A percentile compares a stretch with the other conserved stretches of the same genome.
These are phyloP conservation scores for Diarsia brunnea DNA, from an alignment of 2,888 invertebrate genomes.

Conservation along the genomic window DNA sequence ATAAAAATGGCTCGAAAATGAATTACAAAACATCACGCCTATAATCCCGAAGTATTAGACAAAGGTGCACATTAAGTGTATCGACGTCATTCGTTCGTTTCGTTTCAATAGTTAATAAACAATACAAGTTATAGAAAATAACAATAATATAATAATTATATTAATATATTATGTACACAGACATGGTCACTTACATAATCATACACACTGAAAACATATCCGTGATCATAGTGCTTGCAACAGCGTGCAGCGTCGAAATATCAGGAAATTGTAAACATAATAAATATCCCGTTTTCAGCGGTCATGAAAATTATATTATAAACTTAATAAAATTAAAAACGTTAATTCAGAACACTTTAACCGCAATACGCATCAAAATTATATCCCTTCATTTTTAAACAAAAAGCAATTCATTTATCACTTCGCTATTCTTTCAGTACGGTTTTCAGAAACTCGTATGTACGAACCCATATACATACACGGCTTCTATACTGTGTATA, in stretches of 20 bases:
- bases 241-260: too few relatives aligned
- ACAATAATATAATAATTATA: neutral
- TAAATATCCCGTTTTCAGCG: too few relatives aligned
- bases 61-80: neutral
- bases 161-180: too few relatives aligned
- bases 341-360: neutral
- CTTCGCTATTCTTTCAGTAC: constrained; percentile 45
- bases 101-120: neutral
- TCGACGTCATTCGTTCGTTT: too few relatives aligned
- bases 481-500: constrained; percentile 49
- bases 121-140: neutral
- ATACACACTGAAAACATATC: too few relatives aligned
- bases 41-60: neutral
- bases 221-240: too few relatives aligned
- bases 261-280: too few relatives aligned
- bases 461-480: constrained; percentile 13
- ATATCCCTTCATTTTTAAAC: constrained; percentile 49
- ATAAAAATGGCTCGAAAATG: neutral
- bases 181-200: too few relatives aligned
- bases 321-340: neutral
- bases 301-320: too few relatives aligned
- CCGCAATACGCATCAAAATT: neutral
- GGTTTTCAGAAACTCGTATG: constrained; percentile 24
- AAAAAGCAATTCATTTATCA: constrained; percentile 25
- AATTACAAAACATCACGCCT: neutral